Conservation (phyloP, 2,888 invertebrate species). For the Acanthosoma haemorrhoidale region DNA sequence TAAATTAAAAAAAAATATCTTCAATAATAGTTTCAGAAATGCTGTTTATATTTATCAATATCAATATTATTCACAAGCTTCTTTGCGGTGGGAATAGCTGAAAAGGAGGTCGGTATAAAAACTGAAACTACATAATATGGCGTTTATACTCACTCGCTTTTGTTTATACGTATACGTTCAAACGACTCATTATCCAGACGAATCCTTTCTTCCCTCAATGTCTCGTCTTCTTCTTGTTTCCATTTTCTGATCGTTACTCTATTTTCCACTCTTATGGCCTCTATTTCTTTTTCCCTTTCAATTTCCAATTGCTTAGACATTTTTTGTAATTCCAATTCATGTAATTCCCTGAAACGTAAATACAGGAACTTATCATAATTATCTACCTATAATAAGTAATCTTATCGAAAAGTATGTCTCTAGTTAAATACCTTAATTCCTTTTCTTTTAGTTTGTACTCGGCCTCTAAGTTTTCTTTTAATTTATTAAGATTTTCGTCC, state of each 20-base stretch:
- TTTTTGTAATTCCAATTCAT: conserved; percentile 23
- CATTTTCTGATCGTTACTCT: conserved; percentile 16
- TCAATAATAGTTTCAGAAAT: too few species aligned
- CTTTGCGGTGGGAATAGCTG: too few species aligned
- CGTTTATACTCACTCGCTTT: conserved; percentile 18
- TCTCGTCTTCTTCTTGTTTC: conserved; percentile 42
- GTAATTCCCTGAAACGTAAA: conserved; percentile 19
- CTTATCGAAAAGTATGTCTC: too few species aligned
- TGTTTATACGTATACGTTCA: not conserved
- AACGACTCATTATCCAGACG: conserved; percentile 42
- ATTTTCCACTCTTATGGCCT: conserved; percentile 13
- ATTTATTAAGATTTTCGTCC: conserved; percentile 32
- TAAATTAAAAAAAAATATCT: not conserved
- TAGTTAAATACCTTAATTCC: conserved; percentile 43
- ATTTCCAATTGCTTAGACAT: conserved; percentile 26
- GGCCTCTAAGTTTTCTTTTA: conserved; percentile 28
- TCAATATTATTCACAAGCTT: too few species aligned
- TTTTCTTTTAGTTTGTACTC: conserved; percentile 44
- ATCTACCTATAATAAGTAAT: too few species aligned
- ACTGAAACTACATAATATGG: too few species aligned
- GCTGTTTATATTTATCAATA: too few species aligned
- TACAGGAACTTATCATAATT: not conserved
- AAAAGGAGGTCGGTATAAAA: too few species aligned
- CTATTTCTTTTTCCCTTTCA: conserved; percentile 23
- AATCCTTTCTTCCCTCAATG: conserved; percentile 43